A percentile compares a stretch with the other conserved stretches of the same genome.
phyloP scores from a whole-genome alignment of 2,113 vertebrate species.

The Calidris pygmaea region DNA sequence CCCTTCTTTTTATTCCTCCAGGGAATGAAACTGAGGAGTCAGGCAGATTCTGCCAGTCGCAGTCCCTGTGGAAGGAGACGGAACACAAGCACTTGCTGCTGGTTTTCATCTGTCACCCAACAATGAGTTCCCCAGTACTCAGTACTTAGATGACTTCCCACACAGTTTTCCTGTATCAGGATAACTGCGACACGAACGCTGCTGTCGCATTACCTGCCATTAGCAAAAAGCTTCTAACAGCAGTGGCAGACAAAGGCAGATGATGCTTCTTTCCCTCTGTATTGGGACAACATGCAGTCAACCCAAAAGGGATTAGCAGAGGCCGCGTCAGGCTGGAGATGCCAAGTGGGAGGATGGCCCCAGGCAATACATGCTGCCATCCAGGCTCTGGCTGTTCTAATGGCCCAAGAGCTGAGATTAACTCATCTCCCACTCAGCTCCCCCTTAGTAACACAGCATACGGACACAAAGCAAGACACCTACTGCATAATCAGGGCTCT shows the following conservation, averaged over 20 bases:
- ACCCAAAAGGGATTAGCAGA: not conserved
- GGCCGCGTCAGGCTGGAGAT: not conserved
- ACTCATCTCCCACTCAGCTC: not conserved
- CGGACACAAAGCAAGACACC: not conserved
- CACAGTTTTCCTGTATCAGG: accelerated
- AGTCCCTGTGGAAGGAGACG: not conserved
- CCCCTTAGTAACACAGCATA: not conserved
- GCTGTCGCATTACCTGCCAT: not conserved
- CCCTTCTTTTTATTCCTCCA: not conserved
- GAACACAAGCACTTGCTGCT: accelerated
- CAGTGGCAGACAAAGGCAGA: not conserved
- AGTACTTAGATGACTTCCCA: not conserved
- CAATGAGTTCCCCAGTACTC: not conserved
- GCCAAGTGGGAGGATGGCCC: not conserved
- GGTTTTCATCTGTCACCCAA: not conserved
- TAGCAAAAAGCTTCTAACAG: not conserved
- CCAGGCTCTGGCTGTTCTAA: not conserved
- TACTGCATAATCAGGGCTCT: not conserved
- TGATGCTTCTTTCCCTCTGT: not conserved
- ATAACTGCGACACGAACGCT: accelerated
- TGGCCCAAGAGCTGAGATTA: not conserved
- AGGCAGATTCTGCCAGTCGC: accelerated
- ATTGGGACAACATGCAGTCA: not conserved
- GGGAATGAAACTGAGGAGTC: not conserved
- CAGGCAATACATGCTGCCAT: not conserved